Evolutionary conservation across 35 echinoderm and acorn worm genomes (phyloP).

Genomic region (Lytechinus variegatus): DNA sequence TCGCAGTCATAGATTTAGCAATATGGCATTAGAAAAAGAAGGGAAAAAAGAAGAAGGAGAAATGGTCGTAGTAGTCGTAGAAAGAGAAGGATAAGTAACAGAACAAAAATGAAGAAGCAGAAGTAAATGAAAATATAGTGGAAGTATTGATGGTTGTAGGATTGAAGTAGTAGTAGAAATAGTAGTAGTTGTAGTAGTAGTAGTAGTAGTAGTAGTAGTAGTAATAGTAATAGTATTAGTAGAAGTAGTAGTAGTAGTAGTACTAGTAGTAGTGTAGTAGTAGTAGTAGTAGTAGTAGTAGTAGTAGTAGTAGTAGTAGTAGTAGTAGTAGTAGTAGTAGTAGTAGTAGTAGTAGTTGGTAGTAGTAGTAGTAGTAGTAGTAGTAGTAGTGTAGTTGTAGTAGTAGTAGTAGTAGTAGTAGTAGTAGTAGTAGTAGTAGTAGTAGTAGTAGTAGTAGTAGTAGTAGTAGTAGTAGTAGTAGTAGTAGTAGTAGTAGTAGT

Average conservation of each 20-base stretch:
- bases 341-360: no score
- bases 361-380: no score
- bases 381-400: no score
- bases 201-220: no score
- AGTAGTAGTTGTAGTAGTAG: no score
- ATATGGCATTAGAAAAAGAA: background rate
- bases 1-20: no score
- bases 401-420: constrained; percentile 1
- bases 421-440: constrained; percentile 27
- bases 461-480: constrained; percentile 28
- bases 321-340: background rate
- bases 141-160: background rate
- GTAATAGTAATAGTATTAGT: background rate
- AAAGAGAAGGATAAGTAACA: background rate
- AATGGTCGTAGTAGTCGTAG: background rate
- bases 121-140: background rate
- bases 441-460: constrained; percentile 22
- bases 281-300: constrained; percentile 8
- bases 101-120: background rate
- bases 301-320: constrained; percentile 6
- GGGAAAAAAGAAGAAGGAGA: background rate
- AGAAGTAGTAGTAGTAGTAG: background rate
- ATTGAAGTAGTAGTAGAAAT: background rate
- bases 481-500: constrained; percentile 27
- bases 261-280: no score